phyloP scores from a whole-genome alignment of 2,113 vertebrate genomes.

The Empidonax traillii region DNA sequence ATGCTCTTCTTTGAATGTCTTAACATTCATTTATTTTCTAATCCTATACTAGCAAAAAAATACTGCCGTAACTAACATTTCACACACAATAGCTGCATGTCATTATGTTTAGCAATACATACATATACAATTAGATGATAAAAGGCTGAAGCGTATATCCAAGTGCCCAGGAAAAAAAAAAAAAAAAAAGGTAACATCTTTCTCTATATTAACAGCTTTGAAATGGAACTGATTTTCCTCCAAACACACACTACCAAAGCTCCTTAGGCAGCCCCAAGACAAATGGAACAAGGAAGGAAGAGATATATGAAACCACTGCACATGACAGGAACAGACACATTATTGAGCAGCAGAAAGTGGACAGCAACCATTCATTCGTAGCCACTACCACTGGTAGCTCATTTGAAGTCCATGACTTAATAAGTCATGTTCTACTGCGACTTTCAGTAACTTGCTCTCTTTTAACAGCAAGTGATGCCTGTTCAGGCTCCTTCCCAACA shows the following conservation, averaged over 20 bases:
- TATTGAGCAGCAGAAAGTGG: background rate
- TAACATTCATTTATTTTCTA: background rate
- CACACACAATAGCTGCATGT: background rate
- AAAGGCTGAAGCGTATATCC: background rate
- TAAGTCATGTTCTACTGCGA: background rate
- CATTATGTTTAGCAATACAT: background rate
- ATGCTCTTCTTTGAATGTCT: background rate
- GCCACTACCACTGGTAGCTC: background rate
- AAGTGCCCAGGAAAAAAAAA: background rate
- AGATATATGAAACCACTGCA: background rate
- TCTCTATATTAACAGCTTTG: background rate
- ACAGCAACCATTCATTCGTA: background rate
- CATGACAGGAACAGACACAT: rapidly evolving
- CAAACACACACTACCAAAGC: background rate
- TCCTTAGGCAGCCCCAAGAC: background rate
- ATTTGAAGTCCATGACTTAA: background rate
- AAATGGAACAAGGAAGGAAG: background rate
- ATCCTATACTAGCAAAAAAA: background rate
- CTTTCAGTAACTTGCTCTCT: background rate
- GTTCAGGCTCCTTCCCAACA: background rate
- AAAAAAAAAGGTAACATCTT: background rate
- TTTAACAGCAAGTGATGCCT: background rate
- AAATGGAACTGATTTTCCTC: background rate
- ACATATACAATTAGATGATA: background rate
- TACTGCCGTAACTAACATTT: background rate